phyloP scores from a whole-genome alignment of 2,797 vertebrate genomes.

The Chelon auratus region DNA sequence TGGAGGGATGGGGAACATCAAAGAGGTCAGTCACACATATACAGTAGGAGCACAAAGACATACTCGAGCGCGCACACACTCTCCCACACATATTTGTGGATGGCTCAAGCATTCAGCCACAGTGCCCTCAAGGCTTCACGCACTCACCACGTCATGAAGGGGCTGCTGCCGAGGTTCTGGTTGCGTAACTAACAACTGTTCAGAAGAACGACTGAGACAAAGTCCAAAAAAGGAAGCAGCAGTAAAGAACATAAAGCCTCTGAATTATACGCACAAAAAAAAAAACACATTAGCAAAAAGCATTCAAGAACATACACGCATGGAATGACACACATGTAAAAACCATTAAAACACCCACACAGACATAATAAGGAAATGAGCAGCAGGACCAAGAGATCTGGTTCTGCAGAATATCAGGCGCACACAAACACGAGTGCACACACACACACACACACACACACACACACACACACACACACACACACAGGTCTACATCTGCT shows the following conservation, averaged over 20 bases:
- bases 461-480: conserved; percentile 14
- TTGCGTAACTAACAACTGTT: conserved; percentile 67
- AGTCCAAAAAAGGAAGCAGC: conserved; percentile 17
- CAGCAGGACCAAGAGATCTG: conserved; percentile 29
- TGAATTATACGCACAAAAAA: not conserved
- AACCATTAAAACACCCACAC: conserved; percentile 40
- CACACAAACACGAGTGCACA: not conserved
- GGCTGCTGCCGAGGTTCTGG: conserved; percentile 48
- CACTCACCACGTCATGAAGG: conserved; percentile 33
- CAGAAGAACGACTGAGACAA: conserved; percentile 30
- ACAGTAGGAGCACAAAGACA: conserved; percentile 44
- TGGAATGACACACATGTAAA: not conserved
- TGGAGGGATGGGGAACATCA: conserved; percentile 65
- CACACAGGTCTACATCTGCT: conserved; percentile 32
- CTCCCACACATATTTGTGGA: conserved; percentile 36
- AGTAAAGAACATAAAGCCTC: conserved; percentile 7
- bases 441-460: not conserved
- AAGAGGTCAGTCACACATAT: conserved; percentile 51
- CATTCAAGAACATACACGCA: not conserved
- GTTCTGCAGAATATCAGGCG: conserved; percentile 38
- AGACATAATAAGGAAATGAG: conserved; percentile 35
- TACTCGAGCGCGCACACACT: not conserved
- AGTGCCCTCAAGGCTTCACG: conserved; percentile 61
- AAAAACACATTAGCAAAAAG: not conserved
- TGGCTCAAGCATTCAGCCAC: conserved; percentile 50